Percentiles rank a stretch among this genome's conserved stretches.
Conservation (phyloP, 2,797 vertebrate species). For the Labroides dimidiatus region DNA sequence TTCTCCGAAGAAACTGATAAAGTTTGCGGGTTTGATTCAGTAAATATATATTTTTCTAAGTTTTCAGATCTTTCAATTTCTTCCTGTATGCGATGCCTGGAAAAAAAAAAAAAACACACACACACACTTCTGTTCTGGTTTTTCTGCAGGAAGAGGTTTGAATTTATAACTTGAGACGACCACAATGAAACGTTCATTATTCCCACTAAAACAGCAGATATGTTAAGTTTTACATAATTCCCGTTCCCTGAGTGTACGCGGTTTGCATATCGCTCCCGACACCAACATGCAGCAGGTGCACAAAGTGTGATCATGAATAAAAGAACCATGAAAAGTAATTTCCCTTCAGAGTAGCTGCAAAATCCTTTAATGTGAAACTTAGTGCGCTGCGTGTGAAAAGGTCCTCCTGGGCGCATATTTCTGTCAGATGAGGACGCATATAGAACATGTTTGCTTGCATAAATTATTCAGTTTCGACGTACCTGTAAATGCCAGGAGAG, state of each 20-base stretch:
- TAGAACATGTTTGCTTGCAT: neutral
- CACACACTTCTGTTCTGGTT: neutral
- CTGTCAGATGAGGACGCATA: neutral
- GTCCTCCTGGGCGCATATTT: neutral
- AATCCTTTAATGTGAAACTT: constrained; percentile 5
- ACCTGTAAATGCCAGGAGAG: constrained; percentile 22
- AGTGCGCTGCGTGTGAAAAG: neutral
- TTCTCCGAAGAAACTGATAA: too few species aligned
- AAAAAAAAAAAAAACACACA: neutral
- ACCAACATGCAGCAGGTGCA: neutral
- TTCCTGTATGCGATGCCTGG: neutral
- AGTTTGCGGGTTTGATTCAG: too few species aligned
- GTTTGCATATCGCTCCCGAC: neutral
- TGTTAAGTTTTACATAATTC: neutral
- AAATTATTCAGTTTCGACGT: neutral
- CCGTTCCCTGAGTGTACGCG: neutral
- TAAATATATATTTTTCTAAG: neutral
- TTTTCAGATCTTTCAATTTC: neutral
- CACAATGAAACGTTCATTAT: constrained; percentile 1
- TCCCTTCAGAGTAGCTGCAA: constrained; percentile 4
- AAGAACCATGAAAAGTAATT: constrained; percentile 8
- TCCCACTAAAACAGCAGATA: neutral
- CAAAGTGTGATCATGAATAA: constrained; percentile 33
- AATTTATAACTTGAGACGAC: neutral
- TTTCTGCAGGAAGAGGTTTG: neutral